Evolutionary conservation across 2,888 invertebrate species (phyloP).

Genomic region (Epistrophe grossulariae): DNA sequence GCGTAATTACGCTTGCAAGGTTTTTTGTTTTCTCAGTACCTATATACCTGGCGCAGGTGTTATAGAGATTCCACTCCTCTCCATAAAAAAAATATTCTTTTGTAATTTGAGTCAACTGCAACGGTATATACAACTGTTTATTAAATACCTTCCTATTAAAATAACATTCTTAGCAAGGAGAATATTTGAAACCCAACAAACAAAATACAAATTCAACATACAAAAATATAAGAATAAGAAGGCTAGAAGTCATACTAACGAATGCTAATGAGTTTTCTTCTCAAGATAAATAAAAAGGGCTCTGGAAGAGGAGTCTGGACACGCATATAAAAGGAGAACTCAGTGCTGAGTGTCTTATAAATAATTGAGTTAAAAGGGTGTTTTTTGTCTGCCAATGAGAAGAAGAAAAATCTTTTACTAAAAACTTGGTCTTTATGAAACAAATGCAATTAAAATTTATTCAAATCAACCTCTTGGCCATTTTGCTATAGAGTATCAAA

Average conservation of each 20-base stretch:
- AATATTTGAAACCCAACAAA: background rate
- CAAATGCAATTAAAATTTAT: background rate
- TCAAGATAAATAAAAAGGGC: slow-evolving; percentile 6
- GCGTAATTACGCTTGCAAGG: background rate
- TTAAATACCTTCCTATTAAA: slow-evolving; percentile 53
- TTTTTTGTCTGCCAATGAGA: background rate
- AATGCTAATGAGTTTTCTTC: slow-evolving; percentile 59
- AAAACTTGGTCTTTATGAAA: background rate
- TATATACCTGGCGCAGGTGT: slow-evolving; percentile 23
- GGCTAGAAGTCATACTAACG: slow-evolving; percentile 41
- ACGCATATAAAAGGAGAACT: slow-evolving; percentile 4
- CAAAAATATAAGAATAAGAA: slow-evolving; percentile 21
- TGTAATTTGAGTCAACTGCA: slow-evolving; percentile 8
- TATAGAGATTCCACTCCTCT: background rate
- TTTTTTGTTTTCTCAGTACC: background rate
- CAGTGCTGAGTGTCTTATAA: background rate
- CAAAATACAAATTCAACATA: background rate
- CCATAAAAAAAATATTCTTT: slow-evolving; percentile 2
- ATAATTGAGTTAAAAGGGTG: slow-evolving; percentile 13
- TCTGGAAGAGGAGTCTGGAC: background rate
- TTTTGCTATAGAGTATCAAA: background rate
- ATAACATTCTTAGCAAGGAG: slow-evolving; percentile 31
- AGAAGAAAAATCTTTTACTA: background rate
- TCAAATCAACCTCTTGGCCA: background rate
- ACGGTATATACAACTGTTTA: slow-evolving; percentile 42